A percentile compares a stretch with the other conserved stretches of the same genome.
These are phyloP conservation scores for Bhutanitis thaidina DNA, from an alignment of 2,888 invertebrate genomes.

Conservation along the genomic window DNA sequence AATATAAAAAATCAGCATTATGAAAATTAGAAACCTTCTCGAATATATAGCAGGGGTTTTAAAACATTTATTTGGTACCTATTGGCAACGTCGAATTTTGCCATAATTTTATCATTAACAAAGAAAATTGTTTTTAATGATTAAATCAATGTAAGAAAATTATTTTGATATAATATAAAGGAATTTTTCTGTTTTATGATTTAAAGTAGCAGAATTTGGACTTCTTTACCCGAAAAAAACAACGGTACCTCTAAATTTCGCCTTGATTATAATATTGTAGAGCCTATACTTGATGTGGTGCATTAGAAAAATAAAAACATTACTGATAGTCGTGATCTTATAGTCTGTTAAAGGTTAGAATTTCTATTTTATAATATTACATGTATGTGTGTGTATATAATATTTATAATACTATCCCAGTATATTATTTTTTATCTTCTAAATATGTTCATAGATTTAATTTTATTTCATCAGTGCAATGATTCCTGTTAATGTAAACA, in stretches of 20 bases:
- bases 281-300: constrained; percentile 55
- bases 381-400: no score
- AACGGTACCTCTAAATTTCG: constrained; percentile 66
- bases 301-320: constrained; percentile 42
- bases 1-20: background rate
- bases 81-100: background rate
- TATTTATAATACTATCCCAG: constrained; percentile 16
- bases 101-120: no score
- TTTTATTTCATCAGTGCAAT: constrained; percentile 30
- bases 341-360: constrained; percentile 33
- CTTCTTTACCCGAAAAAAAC: constrained; percentile 37
- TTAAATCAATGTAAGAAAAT: background rate
- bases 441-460: constrained; percentile 18
- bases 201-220: constrained; percentile 13
- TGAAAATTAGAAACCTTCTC: constrained; percentile 1
- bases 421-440: constrained; percentile 14
- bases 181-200: constrained; percentile 22
- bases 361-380: constrained; percentile 27
- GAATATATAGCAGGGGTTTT: background rate
- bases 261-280: constrained; percentile 48
- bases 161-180: background rate
- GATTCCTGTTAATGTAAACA: constrained; percentile 16
- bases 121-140: background rate
- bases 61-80: background rate
- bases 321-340: constrained; percentile 25